Evolutionary conservation across 1,140 invertebrate species (phyloP).

Genomic region (Drosophila kohkoa): DNA sequence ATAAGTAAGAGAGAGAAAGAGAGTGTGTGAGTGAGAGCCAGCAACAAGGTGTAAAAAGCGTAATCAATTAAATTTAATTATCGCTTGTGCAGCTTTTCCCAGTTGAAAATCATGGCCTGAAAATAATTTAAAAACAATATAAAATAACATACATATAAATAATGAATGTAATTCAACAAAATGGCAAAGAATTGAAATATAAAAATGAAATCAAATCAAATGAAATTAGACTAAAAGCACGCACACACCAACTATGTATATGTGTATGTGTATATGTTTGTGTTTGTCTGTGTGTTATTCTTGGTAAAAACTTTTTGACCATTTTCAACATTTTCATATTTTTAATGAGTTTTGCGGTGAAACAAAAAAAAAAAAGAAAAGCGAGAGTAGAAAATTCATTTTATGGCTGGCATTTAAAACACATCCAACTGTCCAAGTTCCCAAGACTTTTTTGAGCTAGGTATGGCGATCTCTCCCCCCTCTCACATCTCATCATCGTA

Average conservation of each 20-base stretch:
- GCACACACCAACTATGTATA: background rate
- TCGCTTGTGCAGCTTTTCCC: conserved; percentile 14
- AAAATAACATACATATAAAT: conserved; percentile 5
- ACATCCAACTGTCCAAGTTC: conserved; percentile 31
- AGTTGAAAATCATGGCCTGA: conserved; percentile 8
- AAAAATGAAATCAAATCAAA: conserved; percentile 12
- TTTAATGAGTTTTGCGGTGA: conserved; percentile 54
- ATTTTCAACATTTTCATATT: conserved; percentile 48
- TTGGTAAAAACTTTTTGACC: conserved; percentile 14
- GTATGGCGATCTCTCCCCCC: background rate
- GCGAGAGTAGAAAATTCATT: conserved; percentile 16
- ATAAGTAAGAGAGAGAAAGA: too few species aligned
- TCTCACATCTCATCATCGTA: background rate
- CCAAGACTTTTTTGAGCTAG: conserved; percentile 22
- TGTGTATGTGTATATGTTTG: background rate
- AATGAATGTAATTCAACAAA: conserved; percentile 10
- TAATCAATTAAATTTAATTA: conserved; percentile 35
- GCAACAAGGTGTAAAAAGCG: conserved; percentile 19
- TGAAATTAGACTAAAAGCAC: conserved; percentile 1
- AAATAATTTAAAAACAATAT: conserved; percentile 15
- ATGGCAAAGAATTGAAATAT: background rate
- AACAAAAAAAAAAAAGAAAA: background rate
- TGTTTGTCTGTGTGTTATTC: conserved; percentile 3
- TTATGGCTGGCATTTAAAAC: conserved; percentile 19
- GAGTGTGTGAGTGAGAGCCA: background rate